phyloP scores from a whole-genome alignment of 2,797 vertebrate genomes.

The Aplochiton taeniatus region DNA sequence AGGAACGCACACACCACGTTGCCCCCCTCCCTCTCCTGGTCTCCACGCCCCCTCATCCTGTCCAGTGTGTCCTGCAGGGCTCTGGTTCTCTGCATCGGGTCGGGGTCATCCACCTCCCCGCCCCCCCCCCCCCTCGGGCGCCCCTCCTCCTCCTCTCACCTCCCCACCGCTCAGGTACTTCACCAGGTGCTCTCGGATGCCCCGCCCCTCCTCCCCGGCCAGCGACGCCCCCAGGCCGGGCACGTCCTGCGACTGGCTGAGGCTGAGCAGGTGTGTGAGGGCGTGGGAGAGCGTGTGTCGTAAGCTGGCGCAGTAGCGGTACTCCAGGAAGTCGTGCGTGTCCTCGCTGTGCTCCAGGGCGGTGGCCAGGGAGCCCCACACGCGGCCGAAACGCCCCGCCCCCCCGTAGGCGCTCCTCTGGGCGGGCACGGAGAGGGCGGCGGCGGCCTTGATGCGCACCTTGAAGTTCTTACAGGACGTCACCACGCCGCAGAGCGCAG shows the following conservation, averaged over 20 bases:
- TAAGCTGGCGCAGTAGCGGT: constrained; percentile 91
- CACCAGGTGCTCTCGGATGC: constrained; percentile 75
- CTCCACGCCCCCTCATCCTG: constrained; percentile 64
- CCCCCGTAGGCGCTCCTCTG: constrained; percentile 82
- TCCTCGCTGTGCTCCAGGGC: constrained; percentile 91
- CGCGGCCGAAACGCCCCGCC: constrained; percentile 71
- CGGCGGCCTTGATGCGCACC: constrained; percentile 92
- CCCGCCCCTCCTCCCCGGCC: constrained; percentile 52
- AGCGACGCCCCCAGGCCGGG: constrained; percentile 65
- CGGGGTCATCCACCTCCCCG: not conserved
- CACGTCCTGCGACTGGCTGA: constrained; percentile 81
- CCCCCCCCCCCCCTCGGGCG: constrained; percentile 60
- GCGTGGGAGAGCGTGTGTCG: constrained; percentile 85
- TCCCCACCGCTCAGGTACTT: constrained; percentile 78
- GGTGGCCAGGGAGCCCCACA: constrained; percentile 85
- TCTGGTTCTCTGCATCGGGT: constrained; percentile 66
- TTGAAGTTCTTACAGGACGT: constrained; percentile 96
- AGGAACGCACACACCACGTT: constrained; percentile 70
- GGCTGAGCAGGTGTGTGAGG: constrained; percentile 82
- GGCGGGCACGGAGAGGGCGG: constrained; percentile 84
- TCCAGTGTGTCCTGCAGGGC: constrained; percentile 69
- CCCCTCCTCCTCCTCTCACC: constrained; percentile 31
- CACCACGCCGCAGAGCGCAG: constrained; percentile 85
- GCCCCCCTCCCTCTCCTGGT: constrained; percentile 43
- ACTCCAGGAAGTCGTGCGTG: constrained; percentile 90